Evolutionary conservation across 2,888 invertebrate species (phyloP), one percentile per base, ranked within the genome.

Genomic region (Pandemis heparana): DNA sequence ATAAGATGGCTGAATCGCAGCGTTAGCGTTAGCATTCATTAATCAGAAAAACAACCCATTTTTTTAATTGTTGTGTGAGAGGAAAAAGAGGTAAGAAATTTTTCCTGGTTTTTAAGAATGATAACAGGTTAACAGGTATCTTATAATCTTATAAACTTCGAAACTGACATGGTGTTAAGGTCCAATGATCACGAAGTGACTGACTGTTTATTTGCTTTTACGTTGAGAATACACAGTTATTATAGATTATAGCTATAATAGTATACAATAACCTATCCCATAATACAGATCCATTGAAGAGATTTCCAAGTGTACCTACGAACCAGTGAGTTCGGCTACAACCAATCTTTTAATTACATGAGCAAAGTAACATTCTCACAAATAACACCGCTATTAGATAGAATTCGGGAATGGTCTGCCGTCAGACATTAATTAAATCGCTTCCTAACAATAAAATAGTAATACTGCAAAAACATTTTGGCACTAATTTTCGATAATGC

Each of bases 381-480:
- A 56, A 23, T 51, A 51, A 48, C n/a, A 48, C 48, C 7, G 48
- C 9, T n/a, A 23, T 23, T 23, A 56, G 23, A 56, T 23, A 56
- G 51, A 53, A 56, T 23, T 9, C 23, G 18, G 23, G 12, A 56
- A 23, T 23, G 56, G 56, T 23, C 23, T 16, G 51, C 18, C 51
- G 18, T 56, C 23, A 10, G 12, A 12, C 23, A 12, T 56, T 56
- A 12, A 16, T 18, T 18, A 18, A 56, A 23, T 56, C 23, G 12
- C 56, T 53, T 18, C 18, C 53, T 56, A 23, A 23, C 5, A 56
- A 23, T 56, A 56, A 56, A 32, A 56, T 56, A 23, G 56, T 39
- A 70, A 66, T 70, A 74, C 70, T 65, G 70, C 51, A 66, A 66
- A 70, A 18, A 14, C 70, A 43, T 43, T 69, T 74, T 72, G 72